Evolutionary conservation across 2,113 vertebrate genomes (phyloP), one percentile per base, ranked within the genome.

Genomic region (Pseudolaguvia tuberculata): DNA sequence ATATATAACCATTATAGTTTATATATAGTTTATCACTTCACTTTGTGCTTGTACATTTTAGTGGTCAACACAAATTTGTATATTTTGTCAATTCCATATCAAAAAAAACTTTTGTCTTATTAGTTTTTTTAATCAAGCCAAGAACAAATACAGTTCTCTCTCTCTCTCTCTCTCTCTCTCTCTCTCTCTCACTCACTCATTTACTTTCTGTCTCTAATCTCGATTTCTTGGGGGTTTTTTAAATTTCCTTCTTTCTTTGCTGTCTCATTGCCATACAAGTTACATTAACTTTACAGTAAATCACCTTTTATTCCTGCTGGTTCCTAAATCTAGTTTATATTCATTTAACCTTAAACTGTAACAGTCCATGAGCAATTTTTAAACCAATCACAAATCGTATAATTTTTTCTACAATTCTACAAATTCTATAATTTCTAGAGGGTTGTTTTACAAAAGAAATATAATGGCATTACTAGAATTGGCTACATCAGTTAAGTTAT

Each of bases 31-130:
- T n/a, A n/a, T n/a, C n/a, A n/a, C n/a, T 50, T 53, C 31, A 18
- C 13, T 23, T 45, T 50, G 56, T 68, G 59, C 59, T 76, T 70
- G 78, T 75, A 62, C 29, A 67, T 67, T 72, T 75, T 70, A 57
- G 61, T 48, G 61, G 75, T 70, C 57, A 70, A 77, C 58, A 57
- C 50, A 62, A 80, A 77, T 80, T 47, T 80, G 53, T 80, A 76
- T 69, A 53, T 74, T 80, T 77, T 66, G 65, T 74, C 57, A 73
- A 56, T 55, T 62, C 21, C 31, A 20, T 69, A 66, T 80, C 74
- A 77, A 42, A 74, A 23, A 57, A 31, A 11, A 27, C 67, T 59
- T 45, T 70, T 79, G 66, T 75, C 25, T 65, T n/a, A 5, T 72
- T 15, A 25, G 27, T 55, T n/a, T 66, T 45, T 73, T 63, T 58